These are phyloP conservation scores for Conomelus anceps DNA, from an alignment of 2,888 invertebrate genomes.

Conservation along the genomic window DNA sequence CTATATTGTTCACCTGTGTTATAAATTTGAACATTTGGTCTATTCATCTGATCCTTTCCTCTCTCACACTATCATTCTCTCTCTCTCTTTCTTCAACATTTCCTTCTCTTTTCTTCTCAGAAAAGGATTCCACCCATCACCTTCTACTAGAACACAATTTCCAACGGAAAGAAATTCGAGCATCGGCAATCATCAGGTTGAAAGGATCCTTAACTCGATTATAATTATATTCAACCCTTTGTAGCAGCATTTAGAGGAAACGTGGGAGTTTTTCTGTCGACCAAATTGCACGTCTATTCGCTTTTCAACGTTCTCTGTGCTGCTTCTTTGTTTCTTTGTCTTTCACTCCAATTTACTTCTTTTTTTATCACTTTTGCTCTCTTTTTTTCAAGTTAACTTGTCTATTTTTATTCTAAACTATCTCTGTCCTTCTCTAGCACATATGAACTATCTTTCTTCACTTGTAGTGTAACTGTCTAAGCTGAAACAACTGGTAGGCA, in stretches of 20 bases:
- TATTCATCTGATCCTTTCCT: no score
- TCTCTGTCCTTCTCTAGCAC: background rate
- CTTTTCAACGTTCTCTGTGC: background rate
- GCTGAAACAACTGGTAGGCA: background rate
- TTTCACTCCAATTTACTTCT: background rate
- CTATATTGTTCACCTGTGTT: no score
- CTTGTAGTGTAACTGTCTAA: background rate
- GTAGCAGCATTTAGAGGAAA: background rate
- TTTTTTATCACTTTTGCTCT: background rate
- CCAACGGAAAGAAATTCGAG: background rate
- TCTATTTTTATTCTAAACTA: background rate
- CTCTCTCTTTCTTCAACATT: background rate
- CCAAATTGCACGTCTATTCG: background rate
- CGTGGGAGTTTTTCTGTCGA: background rate
- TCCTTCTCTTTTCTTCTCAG: background rate
- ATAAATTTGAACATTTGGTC: background rate
- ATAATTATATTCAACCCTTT: slow-evolving; percentile 15
- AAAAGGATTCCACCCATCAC: no score
- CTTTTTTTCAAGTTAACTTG: background rate
- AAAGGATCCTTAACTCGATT: slow-evolving; percentile 6
- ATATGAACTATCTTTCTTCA: background rate
- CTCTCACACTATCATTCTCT: no score
- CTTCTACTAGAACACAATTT: background rate
- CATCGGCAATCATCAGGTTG: background rate
- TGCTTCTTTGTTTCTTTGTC: no score